Percentiles rank a stretch among this genome's conserved stretches.
phyloP scores from a whole-genome alignment of 1,140 invertebrate species.

The Zophobas morio region DNA sequence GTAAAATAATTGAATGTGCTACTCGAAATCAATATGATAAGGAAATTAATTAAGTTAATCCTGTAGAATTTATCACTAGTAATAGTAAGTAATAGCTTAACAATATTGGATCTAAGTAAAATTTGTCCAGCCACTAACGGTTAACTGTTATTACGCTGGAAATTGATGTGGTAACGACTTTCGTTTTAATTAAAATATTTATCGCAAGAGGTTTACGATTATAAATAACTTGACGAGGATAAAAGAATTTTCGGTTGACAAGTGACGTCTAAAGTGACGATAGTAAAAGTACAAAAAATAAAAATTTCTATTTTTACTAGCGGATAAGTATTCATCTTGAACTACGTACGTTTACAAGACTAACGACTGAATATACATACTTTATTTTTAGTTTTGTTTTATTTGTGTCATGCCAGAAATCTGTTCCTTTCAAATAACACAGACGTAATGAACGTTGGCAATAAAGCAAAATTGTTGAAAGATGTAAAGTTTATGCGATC shows the following conservation, averaged over 20 bases:
- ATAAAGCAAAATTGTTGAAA: conserved; percentile 33
- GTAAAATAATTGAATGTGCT: too few species aligned
- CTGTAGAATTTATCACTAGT: background rate
- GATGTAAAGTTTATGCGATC: conserved; percentile 3
- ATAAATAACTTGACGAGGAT: conserved; percentile 18
- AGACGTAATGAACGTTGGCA: conserved; percentile 32
- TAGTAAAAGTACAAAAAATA: conserved; percentile 13
- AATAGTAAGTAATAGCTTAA: background rate
- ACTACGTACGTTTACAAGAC: conserved; percentile 7
- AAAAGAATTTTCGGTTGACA: conserved; percentile 8
- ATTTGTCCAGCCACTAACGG: background rate
- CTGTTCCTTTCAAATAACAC: conserved; percentile 33
- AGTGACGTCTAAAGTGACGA: conserved; percentile 33
- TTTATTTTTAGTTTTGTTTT: conserved; percentile 42
- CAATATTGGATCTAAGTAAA: too few species aligned
- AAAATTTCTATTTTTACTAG: conserved; percentile 28
- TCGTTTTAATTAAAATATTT: conserved; percentile 16
- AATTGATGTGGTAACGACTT: conserved; percentile 5
- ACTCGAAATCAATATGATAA: background rate
- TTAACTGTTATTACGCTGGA: background rate
- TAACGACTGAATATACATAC: conserved; percentile 35
- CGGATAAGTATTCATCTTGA: conserved; percentile 14
- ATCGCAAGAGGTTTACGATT: conserved; percentile 17
- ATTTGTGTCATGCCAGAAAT: conserved; percentile 40
- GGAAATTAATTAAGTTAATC: conserved; percentile 5